A percentile compares a stretch with the other conserved stretches of the same genome.
phyloP scores from a whole-genome alignment of 2,113 vertebrate genomes.

The Atrichornis clamosus region DNA sequence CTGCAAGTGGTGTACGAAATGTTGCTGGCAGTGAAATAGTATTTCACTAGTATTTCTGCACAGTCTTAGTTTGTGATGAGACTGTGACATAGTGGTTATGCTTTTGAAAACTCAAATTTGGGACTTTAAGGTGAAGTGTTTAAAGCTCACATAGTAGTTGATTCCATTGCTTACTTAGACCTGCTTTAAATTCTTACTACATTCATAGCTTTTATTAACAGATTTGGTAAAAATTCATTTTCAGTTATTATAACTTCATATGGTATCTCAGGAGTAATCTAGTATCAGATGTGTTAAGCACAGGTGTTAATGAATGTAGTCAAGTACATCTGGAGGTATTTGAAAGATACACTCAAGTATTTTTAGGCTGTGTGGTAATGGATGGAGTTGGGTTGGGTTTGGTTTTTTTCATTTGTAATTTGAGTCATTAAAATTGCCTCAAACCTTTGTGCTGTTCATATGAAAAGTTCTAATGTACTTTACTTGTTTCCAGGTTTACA shows the following conservation, averaged over 20 bases:
- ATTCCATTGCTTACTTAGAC: not conserved
- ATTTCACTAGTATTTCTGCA: not conserved
- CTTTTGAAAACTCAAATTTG: not conserved
- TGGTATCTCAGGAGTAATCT: not conserved
- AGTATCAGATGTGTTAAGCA: not conserved
- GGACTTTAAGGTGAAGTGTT: not conserved
- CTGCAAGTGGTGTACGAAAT: not conserved
- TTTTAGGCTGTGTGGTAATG: not conserved
- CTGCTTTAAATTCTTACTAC: not conserved
- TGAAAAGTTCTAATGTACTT: not conserved
- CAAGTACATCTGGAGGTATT: not conserved
- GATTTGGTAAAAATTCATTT: not conserved
- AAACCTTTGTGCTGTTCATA: not conserved
- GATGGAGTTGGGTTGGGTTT: not conserved
- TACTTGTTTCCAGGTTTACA: conserved; percentile 87
- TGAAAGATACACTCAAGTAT: not conserved
- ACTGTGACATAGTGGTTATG: not conserved
- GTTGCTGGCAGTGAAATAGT: not conserved
- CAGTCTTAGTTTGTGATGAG: not conserved
- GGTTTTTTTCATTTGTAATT: not conserved
- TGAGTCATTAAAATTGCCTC: not conserved
- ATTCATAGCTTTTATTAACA: not conserved
- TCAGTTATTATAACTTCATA: not conserved
- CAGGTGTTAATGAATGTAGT: not conserved
- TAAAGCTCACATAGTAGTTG: not conserved